Conservation (phyloP, 2,888 invertebrate species). For the Melieria omissa region DNA sequence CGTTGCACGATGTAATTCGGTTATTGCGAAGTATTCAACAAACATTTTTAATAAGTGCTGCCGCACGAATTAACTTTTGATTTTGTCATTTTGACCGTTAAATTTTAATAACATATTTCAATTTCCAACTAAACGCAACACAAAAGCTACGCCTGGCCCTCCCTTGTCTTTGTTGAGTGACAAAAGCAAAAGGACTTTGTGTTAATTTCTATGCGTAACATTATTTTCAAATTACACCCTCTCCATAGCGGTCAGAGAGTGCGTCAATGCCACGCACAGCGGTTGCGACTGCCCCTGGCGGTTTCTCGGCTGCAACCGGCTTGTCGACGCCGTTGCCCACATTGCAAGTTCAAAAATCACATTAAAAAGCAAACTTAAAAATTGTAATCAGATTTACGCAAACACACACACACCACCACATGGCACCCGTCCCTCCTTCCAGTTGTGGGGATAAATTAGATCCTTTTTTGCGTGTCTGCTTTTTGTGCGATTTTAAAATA, state of each 20-base stretch:
- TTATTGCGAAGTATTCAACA: slow-evolving; percentile 22
- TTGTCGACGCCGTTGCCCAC: too few relatives aligned
- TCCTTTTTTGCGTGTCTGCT: slow-evolving; percentile 39
- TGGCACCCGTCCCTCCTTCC: neutral
- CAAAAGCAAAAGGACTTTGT: slow-evolving; percentile 13
- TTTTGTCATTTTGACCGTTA: slow-evolving; percentile 45
- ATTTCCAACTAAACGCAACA: slow-evolving; percentile 31
- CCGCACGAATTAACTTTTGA: slow-evolving; percentile 39
- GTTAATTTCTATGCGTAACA: slow-evolving; percentile 41
- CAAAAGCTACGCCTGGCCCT: slow-evolving; percentile 27
- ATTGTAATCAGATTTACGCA: slow-evolving; percentile 65
- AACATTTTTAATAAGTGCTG: slow-evolving; percentile 29
- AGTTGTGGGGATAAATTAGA: neutral
- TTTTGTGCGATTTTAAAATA: slow-evolving; percentile 43
- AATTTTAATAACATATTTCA: slow-evolving; percentile 40
- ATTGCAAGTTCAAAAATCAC: slow-evolving; percentile 55
- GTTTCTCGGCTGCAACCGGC: too few relatives aligned
- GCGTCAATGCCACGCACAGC: neutral
- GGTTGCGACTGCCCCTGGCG: neutral
- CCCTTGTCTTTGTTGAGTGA: slow-evolving; percentile 1
- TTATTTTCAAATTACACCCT: slow-evolving; percentile 44
- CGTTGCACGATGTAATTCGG: too few relatives aligned
- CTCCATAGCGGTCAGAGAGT: neutral
- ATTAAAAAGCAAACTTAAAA: slow-evolving; percentile 65
- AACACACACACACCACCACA: slow-evolving; percentile 6